Conservation (phyloP, 2,797 vertebrate species). For the Naso thynnoides region DNA sequence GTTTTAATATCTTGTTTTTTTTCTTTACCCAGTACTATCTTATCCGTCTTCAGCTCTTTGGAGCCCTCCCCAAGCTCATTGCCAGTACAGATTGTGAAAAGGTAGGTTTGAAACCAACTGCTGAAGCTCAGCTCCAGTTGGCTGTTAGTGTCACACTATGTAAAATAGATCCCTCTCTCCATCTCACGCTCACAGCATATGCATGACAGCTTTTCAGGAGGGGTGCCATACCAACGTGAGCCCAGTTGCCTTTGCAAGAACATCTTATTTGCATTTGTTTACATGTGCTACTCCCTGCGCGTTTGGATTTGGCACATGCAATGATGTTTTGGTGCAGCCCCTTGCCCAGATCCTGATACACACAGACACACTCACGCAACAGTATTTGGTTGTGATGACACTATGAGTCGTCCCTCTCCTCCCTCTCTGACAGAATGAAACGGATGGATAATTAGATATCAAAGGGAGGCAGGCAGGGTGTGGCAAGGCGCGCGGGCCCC, state of each 20-base stretch:
- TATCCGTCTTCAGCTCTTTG: slow-evolving; percentile 53
- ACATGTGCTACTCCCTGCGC: slow-evolving; percentile 69
- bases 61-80: slow-evolving; percentile 44
- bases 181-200: slow-evolving; percentile 46
- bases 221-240: slow-evolving; percentile 22
- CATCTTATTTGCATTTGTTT: slow-evolving; percentile 81
- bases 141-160: slow-evolving; percentile 29
- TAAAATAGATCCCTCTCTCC: slow-evolving; percentile 53
- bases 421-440: slow-evolving; percentile 83
- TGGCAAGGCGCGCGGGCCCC: slow-evolving; percentile 87
- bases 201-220: slow-evolving; percentile 63
- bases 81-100: slow-evolving; percentile 54
- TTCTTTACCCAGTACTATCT: slow-evolving; percentile 45
- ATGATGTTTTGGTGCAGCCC: slow-evolving; percentile 62
- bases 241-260: slow-evolving; percentile 45
- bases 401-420: slow-evolving; percentile 75
- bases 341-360: slow-evolving; percentile 59
- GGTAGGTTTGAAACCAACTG: slow-evolving; percentile 52
- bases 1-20: slow-evolving; percentile 77
- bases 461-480: slow-evolving; percentile 86
- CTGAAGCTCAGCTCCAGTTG: slow-evolving; percentile 36
- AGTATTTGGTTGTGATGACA: slow-evolving; percentile 76
- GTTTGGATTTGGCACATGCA: slow-evolving; percentile 70
- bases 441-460: slow-evolving; percentile 88
- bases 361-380: slow-evolving; percentile 46